A percentile compares a stretch with the other conserved stretches of the same genome.
Evolutionary conservation across 2,797 vertebrate genomes (phyloP).

Genomic region (Manis pentadactyla): DNA sequence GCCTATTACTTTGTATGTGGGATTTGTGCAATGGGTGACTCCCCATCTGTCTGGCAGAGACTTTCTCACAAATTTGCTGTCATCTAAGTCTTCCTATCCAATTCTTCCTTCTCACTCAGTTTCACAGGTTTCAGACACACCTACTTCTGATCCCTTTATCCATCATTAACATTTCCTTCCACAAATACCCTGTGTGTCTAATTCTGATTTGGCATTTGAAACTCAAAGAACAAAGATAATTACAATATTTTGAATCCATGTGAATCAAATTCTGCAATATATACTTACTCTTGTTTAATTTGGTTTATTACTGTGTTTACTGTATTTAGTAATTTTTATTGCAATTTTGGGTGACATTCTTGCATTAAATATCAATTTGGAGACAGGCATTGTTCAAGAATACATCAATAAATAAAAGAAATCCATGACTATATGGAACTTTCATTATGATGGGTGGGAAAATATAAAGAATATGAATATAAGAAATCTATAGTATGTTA

Average conservation of each 20-base stretch:
- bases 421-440: background rate
- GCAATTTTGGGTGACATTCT: background rate
- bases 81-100: background rate
- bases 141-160: background rate
- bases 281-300: background rate
- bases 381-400: background rate
- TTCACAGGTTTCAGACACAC: background rate
- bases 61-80: background rate
- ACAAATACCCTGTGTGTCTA: background rate
- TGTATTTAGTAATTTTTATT: background rate
- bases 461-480: background rate
- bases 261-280: background rate
- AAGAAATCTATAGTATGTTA: background rate
- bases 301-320: background rate
- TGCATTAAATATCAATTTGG: background rate
- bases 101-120: background rate
- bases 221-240: background rate
- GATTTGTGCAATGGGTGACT: background rate
- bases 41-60: too few species aligned
- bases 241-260: background rate
- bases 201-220: background rate
- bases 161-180: background rate
- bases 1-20: background rate
- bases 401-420: background rate
- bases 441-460: background rate